These are phyloP conservation scores for Ptiloglossa arizonensis DNA, from an alignment of 1,140 invertebrate genomes.

Conservation along the genomic window DNA sequence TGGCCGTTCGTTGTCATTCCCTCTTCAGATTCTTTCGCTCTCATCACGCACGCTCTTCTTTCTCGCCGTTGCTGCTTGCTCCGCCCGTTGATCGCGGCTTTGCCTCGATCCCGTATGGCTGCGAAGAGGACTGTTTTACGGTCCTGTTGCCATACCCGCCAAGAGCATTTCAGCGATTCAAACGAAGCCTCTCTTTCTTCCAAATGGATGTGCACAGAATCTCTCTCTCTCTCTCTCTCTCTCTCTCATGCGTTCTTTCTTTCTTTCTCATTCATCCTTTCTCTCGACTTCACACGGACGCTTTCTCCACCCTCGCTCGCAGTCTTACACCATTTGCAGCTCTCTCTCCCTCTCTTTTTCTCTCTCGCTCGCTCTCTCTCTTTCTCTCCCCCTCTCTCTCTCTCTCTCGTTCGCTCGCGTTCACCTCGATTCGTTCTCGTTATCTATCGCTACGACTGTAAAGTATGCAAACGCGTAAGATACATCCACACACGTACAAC, in stretches of 20 bases:
- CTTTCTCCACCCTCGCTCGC: conserved; percentile 26
- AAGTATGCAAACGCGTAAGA: neutral
- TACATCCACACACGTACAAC: neutral
- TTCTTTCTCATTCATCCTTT: conserved; percentile 1
- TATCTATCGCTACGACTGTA: neutral
- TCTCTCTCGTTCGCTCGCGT: neutral
- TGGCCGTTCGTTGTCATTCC: conserved; percentile 49
- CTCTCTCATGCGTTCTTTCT: conserved; percentile 37
- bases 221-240: conserved; percentile 17
- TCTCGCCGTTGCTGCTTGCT: conserved; percentile 26
- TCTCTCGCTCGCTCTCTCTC: conserved; percentile 16
- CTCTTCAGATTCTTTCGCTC: conserved; percentile 59
- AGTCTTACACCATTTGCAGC: conserved; percentile 26
- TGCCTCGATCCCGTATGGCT: conserved; percentile 43
- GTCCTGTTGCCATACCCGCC: conserved; percentile 39
- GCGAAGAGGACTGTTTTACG: conserved; percentile 45
- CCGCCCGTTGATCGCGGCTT: conserved; percentile 33
- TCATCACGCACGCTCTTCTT: conserved; percentile 64
- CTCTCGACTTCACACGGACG: neutral
- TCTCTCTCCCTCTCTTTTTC: neutral
- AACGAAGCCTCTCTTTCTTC: conserved; percentile 32
- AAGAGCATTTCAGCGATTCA: conserved; percentile 46
- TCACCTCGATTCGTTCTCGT: conserved; percentile 26
- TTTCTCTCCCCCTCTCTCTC: neutral
- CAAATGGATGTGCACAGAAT: conserved; percentile 30